phyloP scores from a whole-genome alignment of 2,888 invertebrate species.

The Chaetogeoica ovagalla region DNA sequence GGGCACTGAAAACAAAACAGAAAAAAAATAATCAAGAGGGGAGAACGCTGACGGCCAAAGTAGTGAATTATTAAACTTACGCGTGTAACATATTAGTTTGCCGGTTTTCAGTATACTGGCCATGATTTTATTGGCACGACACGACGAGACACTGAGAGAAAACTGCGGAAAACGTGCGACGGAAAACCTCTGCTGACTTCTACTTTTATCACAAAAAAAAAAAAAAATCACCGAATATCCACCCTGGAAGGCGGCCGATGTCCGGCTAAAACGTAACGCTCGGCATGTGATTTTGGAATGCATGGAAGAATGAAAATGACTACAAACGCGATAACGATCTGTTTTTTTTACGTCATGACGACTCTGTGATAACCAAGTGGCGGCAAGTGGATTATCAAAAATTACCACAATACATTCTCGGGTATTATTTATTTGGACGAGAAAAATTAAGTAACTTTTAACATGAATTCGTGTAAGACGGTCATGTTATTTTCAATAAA shows the following conservation, averaged over 20 bases:
- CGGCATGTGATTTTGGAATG: conserved; percentile 16
- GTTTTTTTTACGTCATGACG: too few relatives aligned
- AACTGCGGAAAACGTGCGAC: not conserved
- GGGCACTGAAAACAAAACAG: conserved; percentile 13
- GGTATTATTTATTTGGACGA: too few relatives aligned
- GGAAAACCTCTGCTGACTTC: too few relatives aligned
- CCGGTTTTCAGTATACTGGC: conserved; percentile 32
- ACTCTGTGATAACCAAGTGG: not conserved
- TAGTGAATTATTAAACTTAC: not conserved
- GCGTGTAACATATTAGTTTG: conserved; percentile 32
- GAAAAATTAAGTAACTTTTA: too few relatives aligned
- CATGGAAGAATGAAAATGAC: conserved; percentile 14
- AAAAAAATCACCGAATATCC: too few relatives aligned
- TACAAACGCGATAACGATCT: not conserved
- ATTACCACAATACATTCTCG: too few relatives aligned
- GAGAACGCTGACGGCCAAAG: too few relatives aligned
- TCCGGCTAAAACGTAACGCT: not conserved
- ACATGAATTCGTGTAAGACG: too few relatives aligned
- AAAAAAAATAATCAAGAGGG: not conserved
- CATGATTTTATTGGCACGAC: not conserved
- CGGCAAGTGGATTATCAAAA: not conserved
- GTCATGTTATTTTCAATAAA: too few relatives aligned
- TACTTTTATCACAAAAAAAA: too few relatives aligned
- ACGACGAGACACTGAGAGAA: not conserved
- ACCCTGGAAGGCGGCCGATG: too few relatives aligned